Evolutionary conservation across 64 coral and sea anemone genomes (phyloP).

Genomic region (Actinia equina): DNA sequence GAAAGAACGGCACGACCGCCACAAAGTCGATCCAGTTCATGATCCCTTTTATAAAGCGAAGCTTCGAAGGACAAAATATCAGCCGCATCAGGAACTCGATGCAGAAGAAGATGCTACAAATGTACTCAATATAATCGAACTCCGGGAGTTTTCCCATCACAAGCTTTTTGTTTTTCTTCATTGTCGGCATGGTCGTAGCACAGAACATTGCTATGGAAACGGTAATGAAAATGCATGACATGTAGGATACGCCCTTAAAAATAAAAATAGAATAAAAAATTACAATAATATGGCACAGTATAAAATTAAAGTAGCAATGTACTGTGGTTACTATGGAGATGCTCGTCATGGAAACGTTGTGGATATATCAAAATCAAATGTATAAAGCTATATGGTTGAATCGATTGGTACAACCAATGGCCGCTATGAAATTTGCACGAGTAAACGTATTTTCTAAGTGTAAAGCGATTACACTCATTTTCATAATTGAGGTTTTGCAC

Average conservation of each 20-base stretch:
- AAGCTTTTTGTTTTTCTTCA: slow-evolving; percentile 23
- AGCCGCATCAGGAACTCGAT: slow-evolving; percentile 71
- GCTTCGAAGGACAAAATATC: slow-evolving; percentile 59
- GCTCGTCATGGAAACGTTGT: too few species aligned
- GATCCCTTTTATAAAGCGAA: slow-evolving; percentile 57
- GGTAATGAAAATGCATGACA: slow-evolving; percentile 84
- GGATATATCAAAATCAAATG: too few species aligned
- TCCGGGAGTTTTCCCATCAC: slow-evolving; percentile 36
- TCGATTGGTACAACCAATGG: too few species aligned
- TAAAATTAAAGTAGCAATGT: background rate
- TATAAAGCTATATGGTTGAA: too few species aligned
- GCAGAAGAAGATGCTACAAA: slow-evolving; percentile 86
- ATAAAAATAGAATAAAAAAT: slow-evolving; percentile 9
- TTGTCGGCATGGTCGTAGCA: slow-evolving; percentile 68
- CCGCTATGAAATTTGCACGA: too few species aligned
- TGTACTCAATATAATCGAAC: slow-evolving; percentile 48
- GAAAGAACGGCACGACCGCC: slow-evolving; percentile 72
- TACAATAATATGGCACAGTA: background rate
- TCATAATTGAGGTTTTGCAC: too few species aligned
- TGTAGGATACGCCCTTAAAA: slow-evolving; percentile 53
- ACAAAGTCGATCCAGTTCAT: slow-evolving; percentile 98
- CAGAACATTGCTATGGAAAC: slow-evolving; percentile 86
- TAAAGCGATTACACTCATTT: too few species aligned
- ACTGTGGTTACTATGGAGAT: too few species aligned
- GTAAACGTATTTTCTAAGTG: too few species aligned